phyloP scores from a whole-genome alignment of 2,113 vertebrate genomes.

The Oncorhynchus clarkii region DNA sequence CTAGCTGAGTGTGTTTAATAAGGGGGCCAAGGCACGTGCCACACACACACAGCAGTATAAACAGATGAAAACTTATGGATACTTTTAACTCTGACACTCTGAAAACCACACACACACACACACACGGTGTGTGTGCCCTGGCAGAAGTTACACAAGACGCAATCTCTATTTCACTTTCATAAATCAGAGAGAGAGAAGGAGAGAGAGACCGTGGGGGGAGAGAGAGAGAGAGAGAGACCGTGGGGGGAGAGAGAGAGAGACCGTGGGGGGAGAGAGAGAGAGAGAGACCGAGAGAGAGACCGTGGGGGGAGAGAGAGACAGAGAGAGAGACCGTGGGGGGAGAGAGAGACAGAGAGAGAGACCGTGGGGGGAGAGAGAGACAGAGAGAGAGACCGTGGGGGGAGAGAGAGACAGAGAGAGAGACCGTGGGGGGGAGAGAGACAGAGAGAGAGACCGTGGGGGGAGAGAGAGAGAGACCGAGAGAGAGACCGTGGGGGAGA shows the following conservation, averaged over 20 bases:
- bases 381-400: neutral
- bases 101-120: neutral
- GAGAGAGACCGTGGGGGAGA: neutral
- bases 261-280: no score
- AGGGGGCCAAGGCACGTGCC: conserved; percentile 26
- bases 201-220: neutral
- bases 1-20: conserved; percentile 38
- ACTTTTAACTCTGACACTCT: neutral
- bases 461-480: no score
- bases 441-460: no score
- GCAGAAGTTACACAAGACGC: conserved; percentile 41
- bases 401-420: neutral
- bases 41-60: conserved; percentile 8
- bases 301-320: no score
- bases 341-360: no score
- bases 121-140: neutral
- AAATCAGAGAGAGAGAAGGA: conserved; percentile 38
- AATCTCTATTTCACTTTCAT: conserved; percentile 61
- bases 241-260: no score
- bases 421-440: no score
- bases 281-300: no score
- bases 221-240: no score
- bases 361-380: neutral
- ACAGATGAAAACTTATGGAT: neutral
- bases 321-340: no score